Percentiles rank a stretch among this genome's conserved stretches.
Conservation (phyloP, 2,113 vertebrate species). For the Caloenas nicobarica region DNA sequence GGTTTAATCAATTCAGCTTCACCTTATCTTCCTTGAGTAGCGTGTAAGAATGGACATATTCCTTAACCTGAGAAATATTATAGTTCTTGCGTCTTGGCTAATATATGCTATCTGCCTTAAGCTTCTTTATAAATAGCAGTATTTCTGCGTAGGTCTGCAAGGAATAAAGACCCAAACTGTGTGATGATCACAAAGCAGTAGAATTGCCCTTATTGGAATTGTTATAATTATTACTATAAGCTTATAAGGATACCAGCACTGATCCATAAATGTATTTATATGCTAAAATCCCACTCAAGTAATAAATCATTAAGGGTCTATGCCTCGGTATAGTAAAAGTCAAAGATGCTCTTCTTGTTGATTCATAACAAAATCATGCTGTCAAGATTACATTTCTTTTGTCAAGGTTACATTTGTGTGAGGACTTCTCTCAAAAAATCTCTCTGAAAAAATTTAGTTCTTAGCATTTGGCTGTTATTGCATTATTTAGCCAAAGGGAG, state of each 20-base stretch:
- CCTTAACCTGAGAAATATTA: background rate
- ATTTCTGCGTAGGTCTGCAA: background rate
- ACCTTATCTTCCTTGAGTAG: background rate
- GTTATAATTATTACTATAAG: background rate
- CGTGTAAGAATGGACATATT: background rate
- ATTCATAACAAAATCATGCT: background rate
- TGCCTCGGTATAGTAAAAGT: background rate
- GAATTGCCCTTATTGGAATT: background rate
- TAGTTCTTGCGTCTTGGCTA: background rate
- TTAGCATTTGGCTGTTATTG: background rate
- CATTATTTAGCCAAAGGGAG: slow-evolving; percentile 11
- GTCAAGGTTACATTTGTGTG: background rate
- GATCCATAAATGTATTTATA: background rate
- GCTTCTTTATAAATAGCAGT: background rate
- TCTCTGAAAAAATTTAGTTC: background rate
- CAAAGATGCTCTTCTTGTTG: background rate
- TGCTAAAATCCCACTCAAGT: background rate
- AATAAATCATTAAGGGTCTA: background rate
- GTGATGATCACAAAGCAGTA: background rate
- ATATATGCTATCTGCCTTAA: background rate
- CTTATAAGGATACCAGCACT: background rate
- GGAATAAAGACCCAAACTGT: background rate
- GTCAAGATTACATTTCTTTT: background rate
- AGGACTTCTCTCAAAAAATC: background rate
- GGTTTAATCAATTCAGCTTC: background rate